Evolutionary conservation across 2,113 vertebrate genomes (phyloP).

Genomic region (Daboia siamensis): DNA sequence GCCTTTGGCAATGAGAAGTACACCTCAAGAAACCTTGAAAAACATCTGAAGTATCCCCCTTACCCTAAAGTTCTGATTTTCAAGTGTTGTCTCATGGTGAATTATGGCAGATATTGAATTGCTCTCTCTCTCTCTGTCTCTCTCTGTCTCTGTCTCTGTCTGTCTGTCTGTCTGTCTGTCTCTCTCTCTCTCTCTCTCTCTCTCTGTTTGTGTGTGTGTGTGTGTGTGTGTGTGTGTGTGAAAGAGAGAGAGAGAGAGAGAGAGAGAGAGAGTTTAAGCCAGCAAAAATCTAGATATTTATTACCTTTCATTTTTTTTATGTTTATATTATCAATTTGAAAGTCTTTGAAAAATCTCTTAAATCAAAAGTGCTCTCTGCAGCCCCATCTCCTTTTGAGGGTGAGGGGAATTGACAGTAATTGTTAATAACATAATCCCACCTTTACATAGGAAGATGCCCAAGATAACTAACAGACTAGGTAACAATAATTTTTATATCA

Average conservation of each 20-base stretch:
- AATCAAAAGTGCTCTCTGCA: neutral
- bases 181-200: no score
- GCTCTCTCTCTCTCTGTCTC: neutral
- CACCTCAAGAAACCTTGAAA: constrained; percentile 53
- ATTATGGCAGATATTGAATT: constrained; percentile 33
- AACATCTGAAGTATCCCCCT: constrained; percentile 58
- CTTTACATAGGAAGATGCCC: neutral
- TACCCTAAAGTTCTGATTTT: constrained; percentile 48
- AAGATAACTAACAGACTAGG: neutral
- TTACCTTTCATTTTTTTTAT: constrained; percentile 1
- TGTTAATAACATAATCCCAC: neutral
- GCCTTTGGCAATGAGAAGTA: constrained; percentile 54
- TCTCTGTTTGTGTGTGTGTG: neutral
- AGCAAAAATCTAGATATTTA: constrained; percentile 27
- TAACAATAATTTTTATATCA: neutral
- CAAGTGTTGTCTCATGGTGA: constrained; percentile 47
- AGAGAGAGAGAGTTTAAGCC: constrained; percentile 3
- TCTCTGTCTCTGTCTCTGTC: neutral
- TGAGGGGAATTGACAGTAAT: neutral
- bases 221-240: neutral
- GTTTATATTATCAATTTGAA: constrained; percentile 19
- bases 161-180: no score
- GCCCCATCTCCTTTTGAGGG: neutral
- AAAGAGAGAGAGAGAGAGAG: no score
- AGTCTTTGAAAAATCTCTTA: constrained; percentile 40